Evolutionary conservation across 2,888 invertebrate species (phyloP).

Genomic region (Julus scandinavius): DNA sequence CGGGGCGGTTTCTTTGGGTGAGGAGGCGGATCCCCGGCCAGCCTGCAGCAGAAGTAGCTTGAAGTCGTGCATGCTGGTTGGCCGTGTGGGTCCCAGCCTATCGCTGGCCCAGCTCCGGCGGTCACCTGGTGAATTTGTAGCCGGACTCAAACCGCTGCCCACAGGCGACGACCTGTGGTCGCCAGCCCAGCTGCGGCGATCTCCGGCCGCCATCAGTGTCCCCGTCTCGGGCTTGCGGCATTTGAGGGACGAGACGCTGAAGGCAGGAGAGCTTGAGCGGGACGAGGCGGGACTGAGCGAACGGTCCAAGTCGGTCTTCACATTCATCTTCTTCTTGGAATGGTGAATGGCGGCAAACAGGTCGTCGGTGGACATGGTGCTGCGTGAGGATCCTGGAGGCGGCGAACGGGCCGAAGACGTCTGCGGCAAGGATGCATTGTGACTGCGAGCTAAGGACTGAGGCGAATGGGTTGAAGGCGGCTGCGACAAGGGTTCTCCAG

Average conservation of each 20-base stretch:
- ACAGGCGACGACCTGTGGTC: slow-evolving; percentile 45
- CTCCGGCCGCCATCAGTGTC: slow-evolving; percentile 50
- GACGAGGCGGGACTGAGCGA: slow-evolving; percentile 60
- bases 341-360: slow-evolving; percentile 61
- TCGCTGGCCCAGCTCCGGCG: slow-evolving; percentile 66
- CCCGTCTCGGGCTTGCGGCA: slow-evolving; percentile 47
- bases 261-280: slow-evolving; percentile 58
- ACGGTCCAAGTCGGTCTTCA: slow-evolving; percentile 60
- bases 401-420: neutral
- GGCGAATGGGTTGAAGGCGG: neutral
- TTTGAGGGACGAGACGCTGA: neutral
- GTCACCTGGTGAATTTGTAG: slow-evolving; percentile 62
- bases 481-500: neutral
- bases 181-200: slow-evolving; percentile 57
- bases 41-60: slow-evolving; percentile 72
- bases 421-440: neutral
- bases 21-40: slow-evolving; percentile 57
- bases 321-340: slow-evolving; percentile 61
- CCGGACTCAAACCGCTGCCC: neutral
- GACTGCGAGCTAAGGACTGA: neutral
- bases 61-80: slow-evolving; percentile 85
- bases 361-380: slow-evolving; percentile 60
- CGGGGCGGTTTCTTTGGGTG: slow-evolving; percentile 57
- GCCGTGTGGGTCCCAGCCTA: slow-evolving; percentile 67
- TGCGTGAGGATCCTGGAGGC: neutral